Conservation (phyloP, 2,888 invertebrate species). For the Cheilosia vernalis region DNA sequence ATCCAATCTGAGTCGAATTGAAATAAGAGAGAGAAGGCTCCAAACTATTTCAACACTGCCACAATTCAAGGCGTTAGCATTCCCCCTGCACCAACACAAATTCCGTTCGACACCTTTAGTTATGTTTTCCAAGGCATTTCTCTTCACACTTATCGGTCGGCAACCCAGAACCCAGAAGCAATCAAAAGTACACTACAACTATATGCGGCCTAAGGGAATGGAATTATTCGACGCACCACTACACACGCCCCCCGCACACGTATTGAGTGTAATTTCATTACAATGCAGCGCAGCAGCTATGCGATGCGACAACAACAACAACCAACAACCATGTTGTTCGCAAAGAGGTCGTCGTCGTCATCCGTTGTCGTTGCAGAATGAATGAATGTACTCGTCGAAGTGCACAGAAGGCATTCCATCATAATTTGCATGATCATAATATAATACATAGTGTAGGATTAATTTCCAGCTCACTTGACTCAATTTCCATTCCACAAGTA, state of each 20-base stretch:
- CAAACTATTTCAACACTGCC: no score
- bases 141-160: slow-evolving; percentile 65
- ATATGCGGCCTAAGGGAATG: slow-evolving; percentile 7
- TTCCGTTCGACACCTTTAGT: slow-evolving; percentile 5
- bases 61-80: background rate
- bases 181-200: slow-evolving; percentile 49
- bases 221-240: slow-evolving; percentile 51
- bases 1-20: no score
- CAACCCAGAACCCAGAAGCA: slow-evolving; percentile 73
- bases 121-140: slow-evolving; percentile 49
- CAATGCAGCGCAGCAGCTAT: slow-evolving; percentile 12
- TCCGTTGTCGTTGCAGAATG: slow-evolving; percentile 29
- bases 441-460: slow-evolving; percentile 59
- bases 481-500: slow-evolving; percentile 60
- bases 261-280: slow-evolving; percentile 67
- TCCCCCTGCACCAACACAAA: background rate
- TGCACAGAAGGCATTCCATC: slow-evolving; percentile 58
- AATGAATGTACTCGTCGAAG: slow-evolving; percentile 54
- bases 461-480: slow-evolving; percentile 74
- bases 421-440: slow-evolving; percentile 66
- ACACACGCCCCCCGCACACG: slow-evolving; percentile 22
- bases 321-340: background rate
- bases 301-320: slow-evolving; percentile 13
- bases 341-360: slow-evolving; percentile 13
- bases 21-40: no score